Base-by-base conservation (phyloP, 2,113 vertebrate species). In the Siphamia tubifer region DNA sequence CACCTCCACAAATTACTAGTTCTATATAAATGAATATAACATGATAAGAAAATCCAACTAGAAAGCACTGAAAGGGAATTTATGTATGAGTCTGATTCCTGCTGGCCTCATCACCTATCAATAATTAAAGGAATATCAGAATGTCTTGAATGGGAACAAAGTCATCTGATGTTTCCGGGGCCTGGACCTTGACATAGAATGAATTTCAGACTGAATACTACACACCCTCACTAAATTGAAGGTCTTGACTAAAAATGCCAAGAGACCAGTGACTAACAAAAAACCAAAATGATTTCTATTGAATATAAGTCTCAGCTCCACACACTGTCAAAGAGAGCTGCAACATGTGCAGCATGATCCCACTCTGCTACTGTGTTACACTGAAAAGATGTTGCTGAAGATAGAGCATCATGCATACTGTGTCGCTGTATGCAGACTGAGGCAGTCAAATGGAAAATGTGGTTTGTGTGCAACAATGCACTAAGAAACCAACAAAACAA, bases 371-470 rank as follows among this genome's bases (percentile, higher is more conserved):
- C 49, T 8, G 11, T 5, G 12, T 11, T 8, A 17, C 4, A 2
- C 24, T 30, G 45, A 49, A 56, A 54, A 27, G 20, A 24, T 27
- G 49, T 54, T 35, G 49, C 45, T 20, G 35, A 19, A 68, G 74
- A 71, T 9, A 31, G 35, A 57, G 61, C 53, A 40, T 28, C 13
- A 31, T 36, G 45, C 40, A 62, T 55, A 55, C 45, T 25, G 19
- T 47, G 49, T 61, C 19, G 43, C 49, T 53, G 40, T 45, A 16
- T 25, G 40, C 49, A 74, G 32, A 61, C 58, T 2, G 40, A 63
- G 45, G 57, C 62, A 47, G 68, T 82, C 70, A 38, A n/a, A 74
- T 58, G 76, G 76, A 82, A 81, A 82, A 87, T 85, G 34, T 45
- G 55, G 51, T 72, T 79, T 74, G 69, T 72, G 70, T 68, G 84